Percentiles rank a stretch among this genome's conserved stretches.
Conservation (phyloP, 2,888 invertebrate genomes). For the Pegoplata infirma region DNA sequence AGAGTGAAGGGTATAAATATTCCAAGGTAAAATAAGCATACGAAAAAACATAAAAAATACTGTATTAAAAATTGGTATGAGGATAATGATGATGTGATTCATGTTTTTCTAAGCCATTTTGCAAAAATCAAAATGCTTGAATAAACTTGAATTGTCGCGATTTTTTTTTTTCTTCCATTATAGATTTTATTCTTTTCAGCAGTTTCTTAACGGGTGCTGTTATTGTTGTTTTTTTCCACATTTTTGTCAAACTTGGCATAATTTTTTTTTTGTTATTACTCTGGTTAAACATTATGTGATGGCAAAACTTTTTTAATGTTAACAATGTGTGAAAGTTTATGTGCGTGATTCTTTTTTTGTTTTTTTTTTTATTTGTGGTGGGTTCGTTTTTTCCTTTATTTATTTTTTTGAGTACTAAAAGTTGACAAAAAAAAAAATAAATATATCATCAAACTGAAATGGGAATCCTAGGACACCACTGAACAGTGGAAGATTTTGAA, state of each 20-base stretch:
- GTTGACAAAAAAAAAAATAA: neutral
- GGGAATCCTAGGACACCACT: neutral
- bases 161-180: conserved; percentile 12
- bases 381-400: neutral
- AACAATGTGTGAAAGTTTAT: conserved; percentile 45
- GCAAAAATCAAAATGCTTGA: conserved; percentile 55
- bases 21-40: too few relatives aligned
- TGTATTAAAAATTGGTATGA: too few relatives aligned
- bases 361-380: neutral
- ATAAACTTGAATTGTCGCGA: conserved; percentile 41
- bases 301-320: conserved; percentile 29
- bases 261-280: neutral
- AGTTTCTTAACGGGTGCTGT: neutral
- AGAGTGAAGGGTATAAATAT: too few relatives aligned
- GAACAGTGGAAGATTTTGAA: too few relatives aligned
- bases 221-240: conserved; percentile 16
- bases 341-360: neutral
- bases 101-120: conserved; percentile 52
- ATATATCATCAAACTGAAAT: neutral
- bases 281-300: neutral
- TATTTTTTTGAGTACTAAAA: neutral
- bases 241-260: conserved; percentile 20
- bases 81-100: conserved; percentile 44
- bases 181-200: too few relatives aligned
- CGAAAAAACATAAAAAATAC: too few relatives aligned